Conservation (phyloP, 2,888 invertebrate species). For the Tachina lurida region DNA sequence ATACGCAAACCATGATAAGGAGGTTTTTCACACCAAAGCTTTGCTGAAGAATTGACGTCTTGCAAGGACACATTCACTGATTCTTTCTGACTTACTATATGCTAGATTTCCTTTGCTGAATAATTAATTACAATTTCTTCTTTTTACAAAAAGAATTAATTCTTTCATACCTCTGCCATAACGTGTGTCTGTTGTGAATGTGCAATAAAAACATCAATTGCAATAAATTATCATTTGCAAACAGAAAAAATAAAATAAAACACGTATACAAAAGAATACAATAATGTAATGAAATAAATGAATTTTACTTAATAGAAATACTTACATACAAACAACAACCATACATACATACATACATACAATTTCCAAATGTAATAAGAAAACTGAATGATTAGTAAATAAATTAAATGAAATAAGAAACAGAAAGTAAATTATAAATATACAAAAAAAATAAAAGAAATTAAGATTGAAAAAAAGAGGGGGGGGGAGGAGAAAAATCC, state of each 20-base stretch:
- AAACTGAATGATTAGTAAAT: conserved; percentile 43
- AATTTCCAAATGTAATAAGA: conserved; percentile 40
- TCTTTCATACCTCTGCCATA: not conserved
- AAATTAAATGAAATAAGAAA: conserved; percentile 47
- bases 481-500: not conserved
- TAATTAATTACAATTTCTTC: not conserved
- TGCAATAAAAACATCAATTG: conserved; percentile 62
- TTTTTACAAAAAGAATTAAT: not conserved
- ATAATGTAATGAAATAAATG: conserved; percentile 26
- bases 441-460: not conserved
- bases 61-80: too few species aligned
- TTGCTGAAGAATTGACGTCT: too few species aligned
- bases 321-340: not conserved
- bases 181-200: conserved; percentile 46
- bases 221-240: conserved; percentile 64
- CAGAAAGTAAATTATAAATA: conserved; percentile 16
- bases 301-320: conserved; percentile 23
- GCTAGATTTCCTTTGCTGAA: too few species aligned
- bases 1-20: too few species aligned
- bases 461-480: conserved; percentile 7
- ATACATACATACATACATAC: not conserved
- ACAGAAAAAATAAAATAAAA: conserved; percentile 20
- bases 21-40: too few species aligned
- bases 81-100: too few species aligned
- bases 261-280: not conserved